Base-by-base conservation (phyloP, 2,888 invertebrate genomes). In the Ormia ochracea region DNA sequence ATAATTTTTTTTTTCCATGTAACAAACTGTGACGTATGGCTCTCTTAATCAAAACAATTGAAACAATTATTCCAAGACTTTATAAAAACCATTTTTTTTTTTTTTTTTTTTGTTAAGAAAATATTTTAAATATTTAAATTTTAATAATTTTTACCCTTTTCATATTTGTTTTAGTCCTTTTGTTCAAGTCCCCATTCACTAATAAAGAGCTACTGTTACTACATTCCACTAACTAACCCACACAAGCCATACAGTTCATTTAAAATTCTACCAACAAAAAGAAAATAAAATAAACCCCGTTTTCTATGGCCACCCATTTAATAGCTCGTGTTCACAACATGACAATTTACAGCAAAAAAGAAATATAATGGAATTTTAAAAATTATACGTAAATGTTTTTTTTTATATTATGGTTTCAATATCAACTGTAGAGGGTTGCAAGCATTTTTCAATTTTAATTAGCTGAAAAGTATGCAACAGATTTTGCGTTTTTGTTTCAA, bases 161-260 rank as follows among this genome's bases (percentile, higher is more conserved):
- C 12, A 4, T 28, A 10, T 14, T 56, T 54, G 26, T 21, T 33
- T 43, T 6, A 14, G 10, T 38, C 4, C 7, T 14, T 63, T 50
- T 31, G 31, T 72, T 63, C n/a, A n/a, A n/a, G n/a, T n/a, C n/a
- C n/a, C n/a, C n/a, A 33, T 70, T 70, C 41, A 10, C 31, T 63
- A 23, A 50, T 41, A 61, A 72, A 61, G 33, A 72, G 7, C 43
- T 52, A 54, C 14, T 36, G 45, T 56, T 45, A 63, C 63, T 63
- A 56, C 63, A 73, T 73, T 63, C 45, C 33, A 36, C 26, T 5
- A 17, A 54, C 43, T 43, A 43, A 2, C 19, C 4, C 26, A 61
- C 21, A 54, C 21, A 41, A 31, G 7, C 21, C 6, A 5, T 1
- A 31, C 36, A 68, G 2, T 50, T 23, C 23, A 12, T 28, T 19